phyloP scores from a whole-genome alignment of 2,888 invertebrate genomes.

The Pterostichus madidus region DNA sequence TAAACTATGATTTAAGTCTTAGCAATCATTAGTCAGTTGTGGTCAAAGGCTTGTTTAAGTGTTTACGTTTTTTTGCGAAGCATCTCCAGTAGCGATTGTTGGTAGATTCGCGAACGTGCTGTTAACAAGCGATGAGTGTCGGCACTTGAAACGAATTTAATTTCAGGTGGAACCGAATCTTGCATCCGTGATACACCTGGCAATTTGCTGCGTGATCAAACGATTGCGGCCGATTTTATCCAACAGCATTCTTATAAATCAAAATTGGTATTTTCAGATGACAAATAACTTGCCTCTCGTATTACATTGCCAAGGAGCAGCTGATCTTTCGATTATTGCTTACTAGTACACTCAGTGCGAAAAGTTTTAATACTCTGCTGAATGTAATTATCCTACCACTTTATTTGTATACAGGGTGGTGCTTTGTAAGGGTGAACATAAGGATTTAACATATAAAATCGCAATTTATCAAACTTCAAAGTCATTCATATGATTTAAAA shows the following conservation, averaged over 20 bases:
- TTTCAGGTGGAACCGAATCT: conserved; percentile 42
- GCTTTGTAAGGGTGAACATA: too few species aligned
- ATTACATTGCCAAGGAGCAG: conserved; percentile 14
- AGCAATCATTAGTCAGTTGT: conserved; percentile 15
- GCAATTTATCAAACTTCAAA: too few species aligned
- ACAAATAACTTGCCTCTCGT: conserved; percentile 37
- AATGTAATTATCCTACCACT: too few species aligned
- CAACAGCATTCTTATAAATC: conserved; percentile 44
- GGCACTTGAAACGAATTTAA: conserved; percentile 63
- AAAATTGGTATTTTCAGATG: conserved; percentile 51
- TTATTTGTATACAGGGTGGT: too few species aligned
- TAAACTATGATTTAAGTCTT: conserved; percentile 32
- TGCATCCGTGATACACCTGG: conserved; percentile 63
- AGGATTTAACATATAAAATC: too few species aligned
- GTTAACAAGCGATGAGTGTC: conserved; percentile 53
- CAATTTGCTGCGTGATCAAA: conserved; percentile 47
- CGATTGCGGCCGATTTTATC: conserved; percentile 24
- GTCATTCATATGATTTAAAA: too few species aligned
- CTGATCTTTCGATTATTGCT: neutral
- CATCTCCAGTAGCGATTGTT: conserved; percentile 18
- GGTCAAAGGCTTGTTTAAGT: neutral
- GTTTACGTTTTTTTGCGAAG: conserved; percentile 18
- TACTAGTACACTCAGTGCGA: too few species aligned
- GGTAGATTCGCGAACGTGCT: neutral
- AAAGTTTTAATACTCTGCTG: too few species aligned